A percentile compares a stretch with the other conserved stretches of the same genome.
Conservation (phyloP, 1,140 invertebrate species). For the Acromyrmex echinatior region DNA sequence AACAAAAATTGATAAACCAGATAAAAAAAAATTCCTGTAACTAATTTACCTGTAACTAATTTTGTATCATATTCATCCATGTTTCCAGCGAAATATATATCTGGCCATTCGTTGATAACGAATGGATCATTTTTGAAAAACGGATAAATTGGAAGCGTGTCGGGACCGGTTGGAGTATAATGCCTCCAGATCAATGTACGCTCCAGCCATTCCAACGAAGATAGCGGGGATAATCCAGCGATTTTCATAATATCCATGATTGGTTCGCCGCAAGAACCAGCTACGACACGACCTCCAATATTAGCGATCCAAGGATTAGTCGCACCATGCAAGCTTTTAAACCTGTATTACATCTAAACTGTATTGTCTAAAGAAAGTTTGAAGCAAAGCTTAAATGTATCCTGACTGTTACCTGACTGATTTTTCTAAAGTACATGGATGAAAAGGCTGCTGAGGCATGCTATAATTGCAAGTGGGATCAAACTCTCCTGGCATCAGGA, state of each 20-base stretch:
- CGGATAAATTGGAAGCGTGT: conserved; percentile 96
- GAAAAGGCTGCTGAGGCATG: conserved; percentile 96
- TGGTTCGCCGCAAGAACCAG: conserved; percentile 96
- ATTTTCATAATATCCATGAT: conserved; percentile 91
- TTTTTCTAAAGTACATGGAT: conserved; percentile 92
- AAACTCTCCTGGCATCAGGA: conserved; percentile 96
- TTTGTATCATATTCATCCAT: conserved; percentile 91
- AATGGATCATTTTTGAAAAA: conserved; percentile 95
- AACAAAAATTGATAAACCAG: conserved; percentile 12
- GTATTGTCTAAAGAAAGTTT: conserved; percentile 33
- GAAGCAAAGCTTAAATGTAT: not conserved
- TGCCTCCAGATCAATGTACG: conserved; percentile 95
- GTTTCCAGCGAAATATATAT: conserved; percentile 97
- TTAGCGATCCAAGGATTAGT: conserved; percentile 96
- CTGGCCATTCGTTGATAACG: conserved; percentile 93
- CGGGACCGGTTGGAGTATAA: conserved; percentile 96
- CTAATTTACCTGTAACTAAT: conserved; percentile 88
- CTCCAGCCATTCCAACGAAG: conserved; percentile 88
- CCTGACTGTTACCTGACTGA: conserved; percentile 77
- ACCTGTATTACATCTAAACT: conserved; percentile 78
- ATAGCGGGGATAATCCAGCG: conserved; percentile 72
- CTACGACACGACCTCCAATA: conserved; percentile 88
- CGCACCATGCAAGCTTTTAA: conserved; percentile 92
- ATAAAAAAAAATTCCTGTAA: not conserved
- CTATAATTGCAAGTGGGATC: conserved; percentile 94